Evolutionary conservation across 1,140 invertebrate species (phyloP), one percentile per base, ranked within the genome.

Genomic region (Maconellicoccus hirsutus): DNA sequence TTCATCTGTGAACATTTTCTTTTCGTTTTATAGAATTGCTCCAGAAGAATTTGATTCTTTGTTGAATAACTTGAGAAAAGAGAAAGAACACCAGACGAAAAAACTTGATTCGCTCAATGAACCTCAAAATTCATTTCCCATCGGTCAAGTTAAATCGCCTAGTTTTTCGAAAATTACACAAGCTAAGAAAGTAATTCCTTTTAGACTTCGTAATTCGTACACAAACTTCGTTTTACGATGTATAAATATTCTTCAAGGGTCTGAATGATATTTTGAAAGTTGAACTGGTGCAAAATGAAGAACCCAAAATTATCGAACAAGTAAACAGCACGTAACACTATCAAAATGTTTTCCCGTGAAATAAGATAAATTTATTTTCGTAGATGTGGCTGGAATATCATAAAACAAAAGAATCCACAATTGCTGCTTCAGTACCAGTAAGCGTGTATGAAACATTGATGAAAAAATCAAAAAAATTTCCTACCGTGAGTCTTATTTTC

Each of bases 311-410:
- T 79, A 87, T 95, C 29, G 82, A 84, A 73, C 75, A 82, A 66
- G 42, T 52, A 52, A 52, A 16, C 4, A 16, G 4, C 42, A 19
- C 12, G 29, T 33, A 33, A 3, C 29, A 12, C 3, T 33, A 52
- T 8, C n/a, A 19, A 38, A 38, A 38, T 38, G 6, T 14, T n/a
- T 52, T 52, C n/a, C 42, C 16, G n/a, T 52, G 6, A 14, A 38
- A 6, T 38, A 14, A 38, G 14, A 38, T 38, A 14, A 38, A 16
- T 52, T 14, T 52, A 52, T 52, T 52, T 16, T 52, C n/a, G 42
- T 3, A 52, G 42, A 91, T 94, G 75, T 94, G 92, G 92, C 79
- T 86, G 59, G 83, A 89, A 75, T 93, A 92, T 79, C 90, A 93
- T 76, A 86, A 86, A 75, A 80, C 85, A 21, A 92, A 91, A 79